A percentile compares a stretch with the other conserved stretches of the same genome.
Evolutionary conservation across 1,140 invertebrate species (phyloP).

Genomic region (Apis dorsata): DNA sequence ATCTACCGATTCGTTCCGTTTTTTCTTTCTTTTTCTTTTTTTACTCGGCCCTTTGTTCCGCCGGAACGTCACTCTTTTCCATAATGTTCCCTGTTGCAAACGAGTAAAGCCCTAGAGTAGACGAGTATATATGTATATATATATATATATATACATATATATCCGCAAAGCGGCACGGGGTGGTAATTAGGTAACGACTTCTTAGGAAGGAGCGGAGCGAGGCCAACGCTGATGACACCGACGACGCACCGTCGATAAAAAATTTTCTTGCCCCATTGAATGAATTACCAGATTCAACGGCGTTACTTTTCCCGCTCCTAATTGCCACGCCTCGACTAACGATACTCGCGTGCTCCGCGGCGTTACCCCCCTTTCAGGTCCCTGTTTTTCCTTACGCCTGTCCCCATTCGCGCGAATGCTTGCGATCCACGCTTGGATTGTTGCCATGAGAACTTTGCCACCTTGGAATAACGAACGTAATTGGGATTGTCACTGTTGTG

Average conservation of each 20-base stretch:
- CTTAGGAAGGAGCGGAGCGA: slow-evolving; percentile 50
- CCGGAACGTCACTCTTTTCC: slow-evolving; percentile 4
- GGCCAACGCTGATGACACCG: slow-evolving; percentile 55
- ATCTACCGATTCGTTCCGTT: background rate
- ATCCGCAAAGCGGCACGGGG: slow-evolving; percentile 41
- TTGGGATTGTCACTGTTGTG: background rate
- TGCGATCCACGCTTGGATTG: slow-evolving; percentile 9
- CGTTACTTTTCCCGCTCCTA: slow-evolving; percentile 20
- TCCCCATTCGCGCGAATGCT: slow-evolving; percentile 12
- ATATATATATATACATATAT: too few relatives aligned
- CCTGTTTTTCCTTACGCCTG: background rate
- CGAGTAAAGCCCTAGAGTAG: slow-evolving; percentile 32
- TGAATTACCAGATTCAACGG: slow-evolving; percentile 33
- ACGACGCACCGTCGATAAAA: slow-evolving; percentile 59
- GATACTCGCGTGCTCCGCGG: slow-evolving; percentile 16
- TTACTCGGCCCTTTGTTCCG: background rate
- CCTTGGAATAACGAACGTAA: background rate
- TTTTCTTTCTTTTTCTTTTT: background rate
- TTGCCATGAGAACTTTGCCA: background rate
- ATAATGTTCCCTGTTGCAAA: slow-evolving; percentile 26
- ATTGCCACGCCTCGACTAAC: slow-evolving; percentile 34
- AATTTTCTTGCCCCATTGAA: slow-evolving; percentile 52
- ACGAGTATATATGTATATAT: too few relatives aligned
- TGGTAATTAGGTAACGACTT: slow-evolving; percentile 64
- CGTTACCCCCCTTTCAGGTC: background rate